Base-by-base conservation (phyloP, 1,140 invertebrate species). In the Medauroidea extradentata region DNA sequence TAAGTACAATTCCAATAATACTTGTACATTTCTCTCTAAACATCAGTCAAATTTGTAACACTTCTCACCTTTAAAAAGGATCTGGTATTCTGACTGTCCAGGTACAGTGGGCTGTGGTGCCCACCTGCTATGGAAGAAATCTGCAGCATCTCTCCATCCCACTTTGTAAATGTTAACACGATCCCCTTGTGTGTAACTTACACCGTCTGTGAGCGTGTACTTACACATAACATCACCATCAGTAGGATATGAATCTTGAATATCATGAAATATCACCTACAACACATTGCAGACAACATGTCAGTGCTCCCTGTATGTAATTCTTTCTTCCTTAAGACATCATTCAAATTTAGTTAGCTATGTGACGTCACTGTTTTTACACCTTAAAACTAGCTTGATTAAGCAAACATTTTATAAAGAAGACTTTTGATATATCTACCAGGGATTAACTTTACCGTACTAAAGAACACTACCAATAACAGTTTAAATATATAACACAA, bases 181-280 rank as follows among this genome's bases (percentile, higher is more conserved):
- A 41, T 67, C 65, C 5, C 63, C 59, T 11, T 39, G 34, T 19
- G 63, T 39, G 5, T 50, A 34, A n/a, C 25, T 56, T 1, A 65
- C 57, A 4, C 48, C 57, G 18, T 48, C 14, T 14, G 61, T 63
- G 13, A 67, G 44, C 18, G 58, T 50, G 38, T 63, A 67, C 14
- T 41, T 49, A 39, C 63, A 67, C 13, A 34, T 34, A 18, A 67
- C 57, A 44, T 65, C 65, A 11, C 52, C 56, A 58, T 67, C 65
- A 9, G 65, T 63, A 18, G 63, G 59, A 29, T 65, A 67, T 3
- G 59, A 51, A 27, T 63, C 61, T 19, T 39, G 41, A n/a, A 67
- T 42, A 48, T 63, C 63, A 39, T 63, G 61, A 38, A 67, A 67
- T 46, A 63, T 55, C 11, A 67, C 65, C 65, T 67, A 24, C 13